phyloP scores from a whole-genome alignment of 2,113 vertebrate genomes.

The Phaetusa simplex region DNA sequence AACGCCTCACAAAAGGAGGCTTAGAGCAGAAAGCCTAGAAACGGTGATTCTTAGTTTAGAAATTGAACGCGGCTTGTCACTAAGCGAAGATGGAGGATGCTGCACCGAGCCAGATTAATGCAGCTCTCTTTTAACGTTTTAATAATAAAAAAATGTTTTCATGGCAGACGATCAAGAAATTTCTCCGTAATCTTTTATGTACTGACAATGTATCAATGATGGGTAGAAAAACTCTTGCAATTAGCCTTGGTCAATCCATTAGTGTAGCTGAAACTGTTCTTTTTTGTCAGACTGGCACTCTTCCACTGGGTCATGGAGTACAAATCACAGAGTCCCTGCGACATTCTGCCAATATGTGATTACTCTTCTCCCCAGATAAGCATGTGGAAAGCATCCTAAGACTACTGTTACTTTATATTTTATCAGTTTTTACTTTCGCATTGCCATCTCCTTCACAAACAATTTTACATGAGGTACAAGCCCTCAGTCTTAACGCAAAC shows the following conservation, averaged over 20 bases:
- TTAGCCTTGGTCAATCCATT: slow-evolving; percentile 44
- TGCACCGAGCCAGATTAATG: neutral
- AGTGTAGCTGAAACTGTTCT: slow-evolving; percentile 60
- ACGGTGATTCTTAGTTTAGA: slow-evolving; percentile 18
- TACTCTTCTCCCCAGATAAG: slow-evolving; percentile 14
- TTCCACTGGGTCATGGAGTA: slow-evolving; percentile 15
- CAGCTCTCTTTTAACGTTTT: neutral
- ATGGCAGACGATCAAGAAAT: slow-evolving; percentile 45
- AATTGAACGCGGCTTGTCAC: neutral
- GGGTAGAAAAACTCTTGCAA: slow-evolving; percentile 30
- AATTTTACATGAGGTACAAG: neutral
- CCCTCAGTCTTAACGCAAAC: neutral
- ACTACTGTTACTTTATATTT: neutral
- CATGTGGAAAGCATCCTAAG: slow-evolving; percentile 1
- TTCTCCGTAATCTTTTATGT: slow-evolving; percentile 56
- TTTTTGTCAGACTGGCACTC: slow-evolving; percentile 48
- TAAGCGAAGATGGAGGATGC: slow-evolving; percentile 20
- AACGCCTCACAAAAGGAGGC: neutral
- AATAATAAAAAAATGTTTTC: slow-evolving; percentile 31
- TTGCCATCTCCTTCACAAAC: neutral
- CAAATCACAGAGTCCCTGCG: neutral
- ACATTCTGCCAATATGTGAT: neutral
- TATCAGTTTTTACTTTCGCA: neutral
- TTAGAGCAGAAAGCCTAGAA: slow-evolving; percentile 5
- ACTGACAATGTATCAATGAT: slow-evolving; percentile 41